phyloP scores from a whole-genome alignment of 2,113 vertebrate genomes.

The Willisornis vidua region DNA sequence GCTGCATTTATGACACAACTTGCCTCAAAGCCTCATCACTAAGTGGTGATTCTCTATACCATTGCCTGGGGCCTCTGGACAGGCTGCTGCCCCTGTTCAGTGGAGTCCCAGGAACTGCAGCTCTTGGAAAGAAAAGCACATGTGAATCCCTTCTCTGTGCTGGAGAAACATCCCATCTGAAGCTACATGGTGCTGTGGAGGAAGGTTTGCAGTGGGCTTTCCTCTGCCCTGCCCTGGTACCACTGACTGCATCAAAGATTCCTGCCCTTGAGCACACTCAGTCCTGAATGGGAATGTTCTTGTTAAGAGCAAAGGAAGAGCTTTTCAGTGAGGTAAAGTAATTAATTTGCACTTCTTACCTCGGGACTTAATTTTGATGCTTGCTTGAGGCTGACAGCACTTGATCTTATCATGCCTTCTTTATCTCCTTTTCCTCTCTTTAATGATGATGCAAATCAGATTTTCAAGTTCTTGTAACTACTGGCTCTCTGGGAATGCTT shows the following conservation, averaged over 20 bases:
- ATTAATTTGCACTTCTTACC: neutral
- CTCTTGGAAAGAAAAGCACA: rapidly evolving
- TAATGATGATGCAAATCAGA: neutral
- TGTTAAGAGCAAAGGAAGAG: neutral
- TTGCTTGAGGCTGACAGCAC: neutral
- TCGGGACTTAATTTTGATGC: neutral
- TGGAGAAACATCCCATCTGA: neutral
- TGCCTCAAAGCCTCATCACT: neutral
- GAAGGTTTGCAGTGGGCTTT: neutral
- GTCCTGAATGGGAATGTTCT: neutral
- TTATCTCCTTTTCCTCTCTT: neutral
- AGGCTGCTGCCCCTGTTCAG: neutral
- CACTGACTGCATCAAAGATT: neutral
- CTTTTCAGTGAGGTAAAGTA: neutral
- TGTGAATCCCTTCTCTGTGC: rapidly evolving
- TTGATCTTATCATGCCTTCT: neutral
- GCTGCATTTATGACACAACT: neutral
- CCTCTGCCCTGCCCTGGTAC: neutral
- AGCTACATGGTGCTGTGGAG: rapidly evolving
- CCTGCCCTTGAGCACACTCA: neutral
- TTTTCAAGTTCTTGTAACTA: neutral
- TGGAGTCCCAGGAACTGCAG: neutral
- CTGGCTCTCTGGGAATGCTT: neutral
- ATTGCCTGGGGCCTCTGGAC: neutral
- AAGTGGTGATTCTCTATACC: neutral